Conservation (phyloP, 2,113 vertebrate species). For the Phalacrocorax pelagicus region DNA sequence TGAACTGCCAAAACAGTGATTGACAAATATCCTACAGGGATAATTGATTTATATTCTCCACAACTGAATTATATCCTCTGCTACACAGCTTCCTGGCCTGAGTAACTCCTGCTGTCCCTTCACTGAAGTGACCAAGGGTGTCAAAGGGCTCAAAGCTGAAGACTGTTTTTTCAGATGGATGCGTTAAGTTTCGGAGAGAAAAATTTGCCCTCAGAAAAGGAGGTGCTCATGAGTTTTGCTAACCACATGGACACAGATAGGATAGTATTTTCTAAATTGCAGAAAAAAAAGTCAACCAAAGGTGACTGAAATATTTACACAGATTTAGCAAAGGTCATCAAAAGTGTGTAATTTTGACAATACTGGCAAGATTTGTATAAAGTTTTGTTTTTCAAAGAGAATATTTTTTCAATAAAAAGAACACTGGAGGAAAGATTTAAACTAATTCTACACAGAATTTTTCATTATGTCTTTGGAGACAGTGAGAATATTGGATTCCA, state of each 20-base stretch:
- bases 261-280: not conserved
- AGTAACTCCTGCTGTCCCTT: not conserved
- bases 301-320: not conserved
- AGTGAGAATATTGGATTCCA: conserved; percentile 8
- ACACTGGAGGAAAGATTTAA: not conserved
- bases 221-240: not conserved
- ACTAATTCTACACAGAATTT: not conserved
- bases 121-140: not conserved
- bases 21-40: not conserved
- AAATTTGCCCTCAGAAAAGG: not conserved
- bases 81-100: not conserved
- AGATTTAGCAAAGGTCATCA: not conserved
- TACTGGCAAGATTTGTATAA: not conserved
- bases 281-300: not conserved
- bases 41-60: not conserved
- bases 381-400: not conserved
- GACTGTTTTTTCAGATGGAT: not conserved
- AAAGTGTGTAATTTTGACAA: not conserved
- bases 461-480: conserved; percentile 27
- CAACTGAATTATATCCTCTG: not conserved
- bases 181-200: not conserved
- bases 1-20: not conserved
- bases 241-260: not conserved
- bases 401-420: not conserved
- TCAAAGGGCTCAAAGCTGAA: not conserved